A percentile compares a stretch with the other conserved stretches of the same genome.
These are phyloP conservation scores for Lagopus leucura DNA, from an alignment of 2,113 vertebrate species.

Conservation along the genomic window DNA sequence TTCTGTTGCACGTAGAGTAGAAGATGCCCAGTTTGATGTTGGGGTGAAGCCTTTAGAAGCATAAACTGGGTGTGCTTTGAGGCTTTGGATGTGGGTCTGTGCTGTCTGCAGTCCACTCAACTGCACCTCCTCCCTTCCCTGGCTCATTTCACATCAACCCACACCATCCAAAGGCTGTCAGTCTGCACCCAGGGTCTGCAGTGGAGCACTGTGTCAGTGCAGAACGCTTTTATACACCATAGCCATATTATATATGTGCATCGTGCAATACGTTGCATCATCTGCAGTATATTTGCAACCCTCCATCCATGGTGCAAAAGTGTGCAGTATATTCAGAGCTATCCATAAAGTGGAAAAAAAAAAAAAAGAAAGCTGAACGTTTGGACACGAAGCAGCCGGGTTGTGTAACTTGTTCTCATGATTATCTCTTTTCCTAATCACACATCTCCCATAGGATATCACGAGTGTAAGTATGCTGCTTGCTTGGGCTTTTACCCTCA, in stretches of 20 bases:
- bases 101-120: background rate
- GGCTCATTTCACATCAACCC: background rate
- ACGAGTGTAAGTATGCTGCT: constrained; percentile 76
- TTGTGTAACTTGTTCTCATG: constrained; percentile 59
- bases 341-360: background rate
- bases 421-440: constrained; percentile 66
- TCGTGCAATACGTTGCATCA: background rate
- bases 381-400: background rate
- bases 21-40: background rate
- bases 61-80: fast-evolving
- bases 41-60: background rate
- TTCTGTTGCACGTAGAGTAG: background rate
- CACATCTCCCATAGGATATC: constrained; percentile 74
- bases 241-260: too few relatives aligned
- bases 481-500: constrained; percentile 59
- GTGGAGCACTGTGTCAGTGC: background rate
- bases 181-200: fast-evolving
- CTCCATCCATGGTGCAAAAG: fast-evolving
- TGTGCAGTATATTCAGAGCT: background rate
- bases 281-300: fast-evolving
- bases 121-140: fast-evolving
- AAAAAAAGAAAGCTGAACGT: background rate
- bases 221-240: background rate
- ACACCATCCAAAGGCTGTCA: fast-evolving
- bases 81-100: background rate